Percentiles rank a stretch among this genome's conserved stretches.
Evolutionary conservation across 2,113 vertebrate genomes (phyloP).

Genomic region (Passer montanus): DNA sequence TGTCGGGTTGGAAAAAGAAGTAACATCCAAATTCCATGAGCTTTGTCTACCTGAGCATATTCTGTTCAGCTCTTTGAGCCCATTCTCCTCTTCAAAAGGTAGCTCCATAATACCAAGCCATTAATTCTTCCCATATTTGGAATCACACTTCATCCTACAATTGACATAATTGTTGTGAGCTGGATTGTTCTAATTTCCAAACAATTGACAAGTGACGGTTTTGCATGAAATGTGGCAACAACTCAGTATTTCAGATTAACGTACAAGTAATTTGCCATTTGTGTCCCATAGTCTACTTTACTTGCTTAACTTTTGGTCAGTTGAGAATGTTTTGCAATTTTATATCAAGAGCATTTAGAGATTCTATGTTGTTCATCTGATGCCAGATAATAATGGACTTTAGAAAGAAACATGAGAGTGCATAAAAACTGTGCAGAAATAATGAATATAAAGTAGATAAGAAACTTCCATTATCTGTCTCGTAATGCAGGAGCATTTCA

Average conservation of each 20-base stretch:
- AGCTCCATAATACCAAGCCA: rapidly evolving
- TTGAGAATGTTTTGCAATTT: neutral
- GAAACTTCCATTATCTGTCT: neutral
- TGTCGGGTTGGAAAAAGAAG: neutral
- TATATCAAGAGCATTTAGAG: neutral
- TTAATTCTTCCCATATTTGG: neutral
- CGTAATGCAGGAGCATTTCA: neutral
- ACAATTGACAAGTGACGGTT: neutral
- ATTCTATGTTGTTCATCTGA: neutral
- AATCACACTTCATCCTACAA: neutral
- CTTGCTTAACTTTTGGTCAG: neutral
- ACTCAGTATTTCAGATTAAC: neutral
- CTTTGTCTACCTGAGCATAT: neutral
- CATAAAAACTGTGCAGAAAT: neutral
- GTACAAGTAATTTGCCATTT: neutral
- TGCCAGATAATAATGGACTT: neutral
- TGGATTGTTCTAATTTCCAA: neutral
- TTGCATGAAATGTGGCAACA: neutral
- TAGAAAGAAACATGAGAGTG: neutral
- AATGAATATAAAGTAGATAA: neutral
- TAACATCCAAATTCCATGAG: neutral
- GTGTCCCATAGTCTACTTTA: neutral
- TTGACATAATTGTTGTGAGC: neutral
- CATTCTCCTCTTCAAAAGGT: neutral
- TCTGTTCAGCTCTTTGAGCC: neutral